Base-by-base conservation (phyloP, 2,113 vertebrate genomes). In the Plectropomus leopardus region DNA sequence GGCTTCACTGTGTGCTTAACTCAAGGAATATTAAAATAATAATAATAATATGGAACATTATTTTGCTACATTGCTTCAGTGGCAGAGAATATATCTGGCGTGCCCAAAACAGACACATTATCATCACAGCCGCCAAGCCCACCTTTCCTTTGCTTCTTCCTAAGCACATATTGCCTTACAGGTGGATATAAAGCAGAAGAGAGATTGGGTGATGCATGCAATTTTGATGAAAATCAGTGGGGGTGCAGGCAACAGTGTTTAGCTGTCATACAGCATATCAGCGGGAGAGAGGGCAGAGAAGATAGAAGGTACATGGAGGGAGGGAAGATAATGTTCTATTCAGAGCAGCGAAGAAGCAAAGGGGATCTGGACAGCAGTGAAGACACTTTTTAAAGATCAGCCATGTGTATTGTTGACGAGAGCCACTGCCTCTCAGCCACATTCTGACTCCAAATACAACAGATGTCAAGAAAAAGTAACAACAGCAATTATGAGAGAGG, bases 161-260 rank as follows among this genome's bases (percentile, higher is more conserved):
- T 59, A 36, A 83, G 72, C 76, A 61, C 65, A 84, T 74, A 76
- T 65, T 76, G 60, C 72, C 55, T 73, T 88, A 68, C 68, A 83
- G 74, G 40, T 82, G 47, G 80, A 78, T 83, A 57, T 47, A 80
- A 82, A 78, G 77, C 54, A 65, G 72, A 61, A 70, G 48, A 71
- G 82, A 69, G 72, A 82, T 81, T 78, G 84, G 79, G 55, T 70
- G 74, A 90, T 89, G 83, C 84, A 70, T 80, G 80, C 83, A 86
- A 64, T 93, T 92, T 89, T 90, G 82, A 92, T 90, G 84, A 73
- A 90, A 92, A 92, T 82, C 91, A 84, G 89, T 79, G 45, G 89
- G 24, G 91, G 88, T 73, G 88, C 86, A 84, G 78, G 85, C 70
- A 78, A 81, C 82, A 80, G 80, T 86, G 84, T 92, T 90, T 89